These are phyloP conservation scores for Formica selysi DNA, from an alignment of 1,140 invertebrate species.

Conservation along the genomic window DNA sequence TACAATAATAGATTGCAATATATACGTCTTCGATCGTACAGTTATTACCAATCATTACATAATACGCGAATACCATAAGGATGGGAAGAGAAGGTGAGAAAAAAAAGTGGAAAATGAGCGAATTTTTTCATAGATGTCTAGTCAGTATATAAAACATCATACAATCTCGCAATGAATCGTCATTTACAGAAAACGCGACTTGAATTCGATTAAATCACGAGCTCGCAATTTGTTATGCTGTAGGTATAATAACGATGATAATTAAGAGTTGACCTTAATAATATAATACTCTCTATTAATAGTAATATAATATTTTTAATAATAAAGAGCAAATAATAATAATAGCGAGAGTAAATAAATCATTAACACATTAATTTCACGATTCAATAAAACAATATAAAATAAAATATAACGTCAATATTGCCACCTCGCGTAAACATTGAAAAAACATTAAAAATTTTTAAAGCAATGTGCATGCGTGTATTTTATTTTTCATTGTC, in stretches of 20 bases:
- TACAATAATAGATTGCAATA: constrained; percentile 74
- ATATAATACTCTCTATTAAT: constrained; percentile 61
- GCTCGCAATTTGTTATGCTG: constrained; percentile 28
- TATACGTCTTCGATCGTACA: constrained; percentile 75
- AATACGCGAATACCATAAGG: constrained; percentile 35
- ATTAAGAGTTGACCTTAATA: constrained; percentile 56
- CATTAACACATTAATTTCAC: constrained; percentile 61
- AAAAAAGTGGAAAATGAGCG: constrained; percentile 19
- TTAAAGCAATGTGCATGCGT: constrained; percentile 24
- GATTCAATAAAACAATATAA: constrained; percentile 71
- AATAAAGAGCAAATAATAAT: constrained; percentile 58
- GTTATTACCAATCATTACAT: constrained; percentile 73
- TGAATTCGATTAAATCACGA: constrained; percentile 32
- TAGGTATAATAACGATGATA: constrained; percentile 39
- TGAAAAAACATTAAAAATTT: constrained; percentile 58
- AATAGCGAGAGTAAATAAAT: constrained; percentile 37
- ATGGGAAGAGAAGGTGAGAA: constrained; percentile 30
- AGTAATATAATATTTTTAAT: constrained; percentile 59
- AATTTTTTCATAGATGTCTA: constrained; percentile 8
- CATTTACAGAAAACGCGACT: constrained; percentile 36
- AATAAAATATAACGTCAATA: constrained; percentile 68
- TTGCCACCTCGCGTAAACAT: constrained; percentile 63
- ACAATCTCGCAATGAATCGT: constrained; percentile 21
- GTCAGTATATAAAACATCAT: constrained; percentile 40
- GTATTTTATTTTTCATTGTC: constrained; percentile 22